These are phyloP conservation scores for Odontomachus brunneus DNA, from an alignment of 1,140 invertebrate genomes.

Conservation along the genomic window DNA sequence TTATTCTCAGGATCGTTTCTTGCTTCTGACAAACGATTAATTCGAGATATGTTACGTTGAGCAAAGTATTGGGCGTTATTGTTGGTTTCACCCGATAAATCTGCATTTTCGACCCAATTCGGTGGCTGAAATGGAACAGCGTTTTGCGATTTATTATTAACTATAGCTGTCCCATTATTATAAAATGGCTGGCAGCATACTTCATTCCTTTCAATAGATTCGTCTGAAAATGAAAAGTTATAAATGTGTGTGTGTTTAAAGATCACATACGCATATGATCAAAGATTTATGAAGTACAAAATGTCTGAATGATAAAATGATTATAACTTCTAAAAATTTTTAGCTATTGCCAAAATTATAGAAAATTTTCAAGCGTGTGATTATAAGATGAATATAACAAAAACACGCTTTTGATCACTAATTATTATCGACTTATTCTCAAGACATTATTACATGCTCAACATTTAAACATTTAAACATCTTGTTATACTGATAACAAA, in stretches of 20 bases:
- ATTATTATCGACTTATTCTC: no score
- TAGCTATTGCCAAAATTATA: no score
- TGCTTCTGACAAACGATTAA: no score
- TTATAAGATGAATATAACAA: no score
- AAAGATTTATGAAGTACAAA: neutral
- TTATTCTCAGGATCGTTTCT: no score
- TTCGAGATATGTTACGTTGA: no score
- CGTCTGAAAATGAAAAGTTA: constrained; percentile 4
- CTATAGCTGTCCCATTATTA: neutral
- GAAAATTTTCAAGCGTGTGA: no score
- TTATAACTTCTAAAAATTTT: constrained; percentile 16
- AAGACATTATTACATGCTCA: no score
- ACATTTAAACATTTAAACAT: no score
- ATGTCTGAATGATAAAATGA: neutral
- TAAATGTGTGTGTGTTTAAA: neutral
- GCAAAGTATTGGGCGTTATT: no score
- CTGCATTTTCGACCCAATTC: neutral
- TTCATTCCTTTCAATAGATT: neutral
- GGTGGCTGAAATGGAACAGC: neutral
- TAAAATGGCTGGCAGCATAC: neutral
- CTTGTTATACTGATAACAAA: no score
- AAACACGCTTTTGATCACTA: no score
- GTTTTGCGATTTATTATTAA: neutral
- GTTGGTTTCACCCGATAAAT: neutral
- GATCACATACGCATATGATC: neutral